These are phyloP conservation scores for Paramormyrops kingsleyae DNA, from an alignment of 2,113 vertebrate genomes.

Conservation along the genomic window DNA sequence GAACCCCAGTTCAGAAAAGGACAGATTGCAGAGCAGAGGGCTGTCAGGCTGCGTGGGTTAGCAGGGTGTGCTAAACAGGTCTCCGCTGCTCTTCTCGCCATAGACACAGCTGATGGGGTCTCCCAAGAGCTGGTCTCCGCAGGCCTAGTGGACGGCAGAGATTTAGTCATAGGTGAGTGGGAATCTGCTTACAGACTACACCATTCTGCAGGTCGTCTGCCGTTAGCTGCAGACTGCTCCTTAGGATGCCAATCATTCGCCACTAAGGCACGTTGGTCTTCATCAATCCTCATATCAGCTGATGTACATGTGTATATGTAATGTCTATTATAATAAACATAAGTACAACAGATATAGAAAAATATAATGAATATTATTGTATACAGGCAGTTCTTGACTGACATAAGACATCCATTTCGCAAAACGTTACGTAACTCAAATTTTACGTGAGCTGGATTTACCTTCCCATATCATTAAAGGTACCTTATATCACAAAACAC, in stretches of 20 bases:
- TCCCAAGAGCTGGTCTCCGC: conserved; percentile 97
- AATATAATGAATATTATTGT: neutral
- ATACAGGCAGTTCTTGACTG: neutral
- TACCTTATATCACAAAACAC: neutral
- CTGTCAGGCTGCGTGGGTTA: neutral
- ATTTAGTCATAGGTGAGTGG: conserved; percentile 89
- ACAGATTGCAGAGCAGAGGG: neutral
- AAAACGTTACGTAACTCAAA: neutral
- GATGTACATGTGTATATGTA: neutral
- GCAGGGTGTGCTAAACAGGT: neutral
- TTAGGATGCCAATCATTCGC: neutral
- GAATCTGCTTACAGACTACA: neutral
- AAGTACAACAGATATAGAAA: neutral
- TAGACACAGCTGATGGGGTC: conserved; percentile 96
- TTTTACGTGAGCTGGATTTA: neutral
- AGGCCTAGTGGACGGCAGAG: conserved; percentile 90
- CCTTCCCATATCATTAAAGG: neutral
- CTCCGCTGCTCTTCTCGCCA: conserved; percentile 23
- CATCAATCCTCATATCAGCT: neutral
- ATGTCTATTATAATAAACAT: neutral
- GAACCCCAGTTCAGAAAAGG: neutral
- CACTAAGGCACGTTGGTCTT: neutral
- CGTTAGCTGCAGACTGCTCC: neutral
- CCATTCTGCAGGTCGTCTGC: neutral
- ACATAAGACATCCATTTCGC: neutral